A percentile compares a stretch with the other conserved stretches of the same genome.
Evolutionary conservation across 1,140 invertebrate species (phyloP).

Genomic region (Dreissena rostriformis): DNA sequence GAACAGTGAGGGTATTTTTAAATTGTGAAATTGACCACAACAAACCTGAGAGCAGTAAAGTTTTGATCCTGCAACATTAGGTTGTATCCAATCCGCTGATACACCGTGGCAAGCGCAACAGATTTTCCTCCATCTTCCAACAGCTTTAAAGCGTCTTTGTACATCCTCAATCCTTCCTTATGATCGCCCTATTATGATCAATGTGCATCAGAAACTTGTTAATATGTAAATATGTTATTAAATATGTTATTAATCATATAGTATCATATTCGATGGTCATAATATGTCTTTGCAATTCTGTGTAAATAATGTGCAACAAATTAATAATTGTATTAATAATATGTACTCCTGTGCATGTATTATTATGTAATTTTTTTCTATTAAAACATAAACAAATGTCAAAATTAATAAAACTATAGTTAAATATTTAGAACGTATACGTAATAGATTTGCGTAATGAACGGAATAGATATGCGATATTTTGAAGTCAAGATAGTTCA

Average conservation of each 20-base stretch:
- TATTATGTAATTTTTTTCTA: background rate
- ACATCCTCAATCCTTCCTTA: constrained; percentile 10
- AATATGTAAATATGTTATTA: background rate
- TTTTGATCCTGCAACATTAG: background rate
- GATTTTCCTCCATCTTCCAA: constrained; percentile 16
- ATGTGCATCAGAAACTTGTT: background rate
- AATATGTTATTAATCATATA: background rate
- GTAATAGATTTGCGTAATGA: no score
- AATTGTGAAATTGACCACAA: no score
- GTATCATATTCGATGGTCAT: background rate
- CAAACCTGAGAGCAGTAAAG: no score
- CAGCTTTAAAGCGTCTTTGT: constrained; percentile 3
- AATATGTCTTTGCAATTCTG: background rate
- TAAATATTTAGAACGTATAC: no score
- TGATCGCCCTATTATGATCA: constrained; percentile 23
- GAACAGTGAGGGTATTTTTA: no score
- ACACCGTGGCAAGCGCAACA: constrained; percentile 18
- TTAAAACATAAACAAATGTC: no score
- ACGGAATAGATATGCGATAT: no score
- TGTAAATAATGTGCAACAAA: background rate
- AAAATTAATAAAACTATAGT: no score
- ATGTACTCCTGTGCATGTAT: background rate
- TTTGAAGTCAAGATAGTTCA: no score
- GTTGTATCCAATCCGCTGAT: constrained; percentile 47
- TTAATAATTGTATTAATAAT: background rate